Conservation (phyloP, 1,140 invertebrate species). For the Centruroides vittatus region DNA sequence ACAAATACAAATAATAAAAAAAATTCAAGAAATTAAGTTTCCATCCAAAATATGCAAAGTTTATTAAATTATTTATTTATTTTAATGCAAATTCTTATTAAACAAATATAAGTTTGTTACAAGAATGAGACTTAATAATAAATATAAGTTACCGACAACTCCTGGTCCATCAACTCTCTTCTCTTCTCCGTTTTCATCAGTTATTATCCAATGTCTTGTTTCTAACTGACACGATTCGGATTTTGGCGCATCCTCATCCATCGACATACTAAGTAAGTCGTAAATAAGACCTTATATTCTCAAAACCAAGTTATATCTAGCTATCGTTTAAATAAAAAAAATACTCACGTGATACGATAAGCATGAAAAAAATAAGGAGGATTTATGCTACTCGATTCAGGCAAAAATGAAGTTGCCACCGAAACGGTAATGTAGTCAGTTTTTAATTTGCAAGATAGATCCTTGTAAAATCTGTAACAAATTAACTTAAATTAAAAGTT, state of each 20-base stretch:
- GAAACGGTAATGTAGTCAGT: slow-evolving; percentile 20
- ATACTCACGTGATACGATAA: slow-evolving; percentile 24
- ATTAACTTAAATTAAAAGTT: too few species aligned
- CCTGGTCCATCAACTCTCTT: slow-evolving; percentile 25
- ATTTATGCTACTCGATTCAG: slow-evolving; percentile 20
- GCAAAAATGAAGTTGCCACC: slow-evolving; percentile 23
- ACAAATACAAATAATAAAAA: too few species aligned
- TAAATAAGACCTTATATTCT: too few species aligned
- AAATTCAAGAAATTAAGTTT: too few species aligned
- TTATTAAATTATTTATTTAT: too few species aligned
- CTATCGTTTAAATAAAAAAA: neutral
- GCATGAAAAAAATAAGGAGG: slow-evolving; percentile 21
- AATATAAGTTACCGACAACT: slow-evolving; percentile 20
- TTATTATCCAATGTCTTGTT: slow-evolving; percentile 24
- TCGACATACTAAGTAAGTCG: slow-evolving; percentile 10
- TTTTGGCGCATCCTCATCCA: slow-evolving; percentile 9
- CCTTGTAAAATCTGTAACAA: slow-evolving; percentile 22
- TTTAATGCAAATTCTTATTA: too few species aligned
- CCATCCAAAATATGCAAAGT: too few species aligned
- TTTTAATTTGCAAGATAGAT: slow-evolving; percentile 18
- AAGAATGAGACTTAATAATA: slow-evolving; percentile 6
- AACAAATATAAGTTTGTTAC: too few species aligned
- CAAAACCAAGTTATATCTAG: too few species aligned
- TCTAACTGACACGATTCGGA: slow-evolving; percentile 21
- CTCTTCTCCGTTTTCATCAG: slow-evolving; percentile 22